Percentiles rank a stretch among this genome's conserved stretches.
Conservation (phyloP, 2,797 vertebrate genomes). For the Enteromius treurensis region DNA sequence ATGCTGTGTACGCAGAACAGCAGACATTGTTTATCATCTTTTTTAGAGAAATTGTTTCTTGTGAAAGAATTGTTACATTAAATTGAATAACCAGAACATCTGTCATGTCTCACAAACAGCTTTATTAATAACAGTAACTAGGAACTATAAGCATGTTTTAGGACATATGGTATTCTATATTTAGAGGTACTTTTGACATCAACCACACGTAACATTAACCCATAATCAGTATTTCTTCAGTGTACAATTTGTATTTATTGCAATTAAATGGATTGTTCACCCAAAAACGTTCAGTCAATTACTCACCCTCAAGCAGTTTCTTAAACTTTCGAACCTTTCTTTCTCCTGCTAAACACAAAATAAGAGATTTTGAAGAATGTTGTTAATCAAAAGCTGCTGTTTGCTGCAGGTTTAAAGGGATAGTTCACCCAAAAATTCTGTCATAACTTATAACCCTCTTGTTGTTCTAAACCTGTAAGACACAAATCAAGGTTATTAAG, state of each 20-base stretch:
- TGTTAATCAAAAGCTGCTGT: neutral
- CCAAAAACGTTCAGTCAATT: neutral
- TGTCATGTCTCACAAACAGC: constrained; percentile 2
- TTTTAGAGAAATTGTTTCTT: neutral
- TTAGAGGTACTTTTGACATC: neutral
- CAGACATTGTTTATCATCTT: constrained; percentile 6
- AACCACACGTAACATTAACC: neutral
- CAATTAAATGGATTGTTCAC: neutral
- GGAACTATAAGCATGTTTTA: neutral
- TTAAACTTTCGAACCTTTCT: neutral
- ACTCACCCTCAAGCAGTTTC: neutral
- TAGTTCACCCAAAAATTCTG: no score
- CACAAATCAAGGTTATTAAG: no score
- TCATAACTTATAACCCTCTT: no score
- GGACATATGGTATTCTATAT: neutral
- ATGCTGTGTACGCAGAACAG: neutral
- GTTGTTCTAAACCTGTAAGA: no score
- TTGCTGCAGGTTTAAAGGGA: no score
- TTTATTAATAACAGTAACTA: constrained; percentile 7
- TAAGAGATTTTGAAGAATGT: neutral
- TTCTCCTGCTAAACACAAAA: neutral
- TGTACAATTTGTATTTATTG: neutral
- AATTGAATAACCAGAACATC: constrained; percentile 7
- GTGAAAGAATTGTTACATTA: neutral
- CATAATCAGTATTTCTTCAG: neutral